Percentiles rank a stretch among this genome's conserved stretches.
These are phyloP conservation scores for Myxocyprinus asiaticus DNA, from an alignment of 2,113 vertebrate genomes.

Conservation along the genomic window DNA sequence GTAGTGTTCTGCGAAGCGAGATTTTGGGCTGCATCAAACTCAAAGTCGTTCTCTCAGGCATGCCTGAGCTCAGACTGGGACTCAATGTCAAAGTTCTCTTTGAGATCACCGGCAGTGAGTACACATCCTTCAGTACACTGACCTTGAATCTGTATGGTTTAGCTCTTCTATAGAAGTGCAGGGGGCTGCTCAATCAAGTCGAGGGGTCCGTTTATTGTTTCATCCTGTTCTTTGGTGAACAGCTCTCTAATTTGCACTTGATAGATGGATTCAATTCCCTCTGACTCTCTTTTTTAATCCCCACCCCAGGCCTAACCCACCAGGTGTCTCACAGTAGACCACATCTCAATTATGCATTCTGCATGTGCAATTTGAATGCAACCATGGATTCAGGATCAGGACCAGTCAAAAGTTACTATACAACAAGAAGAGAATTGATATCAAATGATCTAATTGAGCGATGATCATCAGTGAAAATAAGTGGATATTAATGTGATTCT, in stretches of 20 bases:
- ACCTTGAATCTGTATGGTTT: no score
- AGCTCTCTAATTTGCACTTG: slow-evolving; percentile 2
- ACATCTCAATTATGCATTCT: slow-evolving; percentile 39
- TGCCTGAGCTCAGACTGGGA: no score
- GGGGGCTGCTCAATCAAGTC: not conserved
- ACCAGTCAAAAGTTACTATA: not conserved
- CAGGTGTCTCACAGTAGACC: slow-evolving; percentile 64
- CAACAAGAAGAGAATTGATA: no score
- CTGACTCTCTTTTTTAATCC: slow-evolving; percentile 59
- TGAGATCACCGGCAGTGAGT: no score
- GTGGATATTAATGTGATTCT: not conserved
- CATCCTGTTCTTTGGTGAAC: not conserved
- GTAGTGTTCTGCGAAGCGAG: no score
- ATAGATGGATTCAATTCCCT: slow-evolving; percentile 30
- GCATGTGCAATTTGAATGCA: slow-evolving; percentile 45
- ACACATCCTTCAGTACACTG: no score
- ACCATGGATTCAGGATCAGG: not conserved
- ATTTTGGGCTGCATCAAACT: no score
- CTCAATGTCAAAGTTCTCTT: no score
- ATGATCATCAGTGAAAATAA: not conserved
- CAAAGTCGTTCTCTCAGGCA: no score
- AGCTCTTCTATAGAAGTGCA: no score
- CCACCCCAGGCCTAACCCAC: slow-evolving; percentile 60
- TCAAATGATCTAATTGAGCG: no score
- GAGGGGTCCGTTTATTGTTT: slow-evolving; percentile 18